Percentiles rank a stretch among this genome's conserved stretches.
Evolutionary conservation across 2,888 invertebrate genomes (phyloP).

Genomic region (Tipula vernalis): DNA sequence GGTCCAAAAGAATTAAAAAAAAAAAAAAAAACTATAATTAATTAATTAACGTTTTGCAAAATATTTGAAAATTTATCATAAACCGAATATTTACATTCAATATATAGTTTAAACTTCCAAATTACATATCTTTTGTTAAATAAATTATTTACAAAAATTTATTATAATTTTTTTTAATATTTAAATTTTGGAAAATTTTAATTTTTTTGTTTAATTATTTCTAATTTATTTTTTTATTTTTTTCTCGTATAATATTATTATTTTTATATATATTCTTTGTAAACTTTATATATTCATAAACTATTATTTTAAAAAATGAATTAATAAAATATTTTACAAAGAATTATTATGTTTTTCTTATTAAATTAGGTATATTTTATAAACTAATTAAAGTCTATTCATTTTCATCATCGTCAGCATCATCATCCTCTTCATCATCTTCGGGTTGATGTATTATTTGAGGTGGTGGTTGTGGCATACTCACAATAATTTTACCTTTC

Average conservation of each 20-base stretch:
- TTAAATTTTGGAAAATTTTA: constrained; percentile 4
- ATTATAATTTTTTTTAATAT: not conserved
- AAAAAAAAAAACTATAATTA: not conserved
- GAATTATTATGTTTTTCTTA: not conserved
- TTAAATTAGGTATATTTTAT: constrained; percentile 6
- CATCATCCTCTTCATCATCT: constrained; percentile 35
- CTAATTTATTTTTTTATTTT: not conserved
- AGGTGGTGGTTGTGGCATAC: constrained; percentile 30
- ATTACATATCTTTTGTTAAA: not conserved
- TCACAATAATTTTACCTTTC: constrained; percentile 36
- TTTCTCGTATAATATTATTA: not conserved
- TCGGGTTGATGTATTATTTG: constrained; percentile 19
- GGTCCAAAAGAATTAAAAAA: constrained; percentile 14
- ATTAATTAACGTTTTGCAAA: not conserved
- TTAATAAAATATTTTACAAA: constrained; percentile 11
- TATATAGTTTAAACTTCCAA: not conserved
- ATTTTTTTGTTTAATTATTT: constrained; percentile 6
- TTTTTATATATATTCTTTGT: not conserved
- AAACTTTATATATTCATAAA: constrained; percentile 5
- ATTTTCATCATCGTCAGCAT: constrained; percentile 36
- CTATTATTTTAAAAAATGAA: not conserved
- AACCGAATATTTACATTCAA: constrained; percentile 5
- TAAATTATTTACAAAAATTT: constrained; percentile 1
- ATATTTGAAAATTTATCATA: not conserved
- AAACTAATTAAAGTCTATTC: constrained; percentile 28